Evolutionary conservation across 2,113 vertebrate species (phyloP).

Genomic region (Dissostichus mawsoni): DNA sequence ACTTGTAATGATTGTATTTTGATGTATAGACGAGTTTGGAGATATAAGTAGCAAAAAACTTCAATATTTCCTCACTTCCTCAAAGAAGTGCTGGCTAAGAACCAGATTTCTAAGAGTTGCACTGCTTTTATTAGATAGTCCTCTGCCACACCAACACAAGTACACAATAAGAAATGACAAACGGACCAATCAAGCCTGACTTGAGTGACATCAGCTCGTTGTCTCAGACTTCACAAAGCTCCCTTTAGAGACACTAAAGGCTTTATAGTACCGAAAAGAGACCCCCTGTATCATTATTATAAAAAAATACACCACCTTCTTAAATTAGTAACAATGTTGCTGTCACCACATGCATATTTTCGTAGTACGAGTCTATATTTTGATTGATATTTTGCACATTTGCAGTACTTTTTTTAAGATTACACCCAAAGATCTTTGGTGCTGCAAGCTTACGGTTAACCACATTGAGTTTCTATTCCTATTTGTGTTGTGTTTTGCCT

Average conservation of each 20-base stretch:
- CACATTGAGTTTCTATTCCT: no score
- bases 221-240: neutral
- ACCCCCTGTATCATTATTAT: neutral
- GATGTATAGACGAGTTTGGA: neutral
- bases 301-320: neutral
- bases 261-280: neutral
- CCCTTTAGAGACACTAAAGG: neutral
- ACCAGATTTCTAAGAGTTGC: neutral
- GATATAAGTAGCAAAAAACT: no score
- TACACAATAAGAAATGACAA: neutral
- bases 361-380: neutral
- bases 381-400: neutral
- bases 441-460: no score
- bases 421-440: no score
- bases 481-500: no score
- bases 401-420: no score
- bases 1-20: neutral
- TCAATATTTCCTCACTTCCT: no score
- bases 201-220: no score
- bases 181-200: neutral
- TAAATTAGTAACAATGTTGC: neutral
- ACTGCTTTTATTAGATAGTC: neutral
- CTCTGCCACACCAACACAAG: neutral
- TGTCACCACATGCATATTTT: neutral
- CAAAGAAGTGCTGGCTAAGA: neutral